These are phyloP conservation scores for Erethizon dorsatum DNA, from an alignment of 2,797 vertebrate species.

Conservation along the genomic window DNA sequence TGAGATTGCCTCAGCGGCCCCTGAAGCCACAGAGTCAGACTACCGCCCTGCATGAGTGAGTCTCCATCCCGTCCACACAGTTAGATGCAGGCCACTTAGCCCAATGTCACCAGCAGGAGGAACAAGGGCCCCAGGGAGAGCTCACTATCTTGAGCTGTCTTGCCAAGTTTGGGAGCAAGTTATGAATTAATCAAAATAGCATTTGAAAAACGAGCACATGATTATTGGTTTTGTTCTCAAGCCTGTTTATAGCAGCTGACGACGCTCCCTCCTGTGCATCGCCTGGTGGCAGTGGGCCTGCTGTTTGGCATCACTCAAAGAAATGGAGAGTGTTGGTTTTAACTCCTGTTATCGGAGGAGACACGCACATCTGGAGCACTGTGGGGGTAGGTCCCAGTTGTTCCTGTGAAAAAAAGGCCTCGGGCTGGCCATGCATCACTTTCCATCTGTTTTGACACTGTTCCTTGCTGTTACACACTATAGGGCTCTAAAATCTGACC, in stretches of 20 bases:
- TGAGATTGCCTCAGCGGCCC: conserved; percentile 67
- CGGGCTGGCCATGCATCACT: accelerated
- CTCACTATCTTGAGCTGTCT: conserved; percentile 68
- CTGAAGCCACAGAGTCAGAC: conserved; percentile 81
- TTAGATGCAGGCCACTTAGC: conserved; percentile 78
- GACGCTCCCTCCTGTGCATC: background rate
- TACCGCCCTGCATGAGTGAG: conserved; percentile 61
- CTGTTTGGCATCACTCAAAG: background rate
- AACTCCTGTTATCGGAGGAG: conserved; percentile 66
- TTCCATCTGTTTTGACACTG: conserved; percentile 62
- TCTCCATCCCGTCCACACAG: conserved; percentile 65
- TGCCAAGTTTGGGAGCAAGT: conserved; percentile 74
- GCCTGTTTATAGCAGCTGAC: conserved; percentile 5
- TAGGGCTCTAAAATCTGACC: conserved; percentile 69
- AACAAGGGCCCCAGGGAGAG: conserved; percentile 69
- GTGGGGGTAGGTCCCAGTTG: background rate
- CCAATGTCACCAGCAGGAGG: conserved; percentile 49
- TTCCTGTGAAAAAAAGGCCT: background rate
- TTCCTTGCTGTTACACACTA: conserved; percentile 62
- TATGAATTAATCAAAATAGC: conserved; percentile 82
- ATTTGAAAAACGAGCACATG: conserved; percentile 68
- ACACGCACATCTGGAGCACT: background rate
- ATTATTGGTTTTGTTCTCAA: conserved; percentile 47
- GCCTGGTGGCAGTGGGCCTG: background rate
- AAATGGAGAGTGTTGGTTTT: conserved; percentile 59